phyloP scores from a whole-genome alignment of 2,797 vertebrate species.

The Chrosomus eos region DNA sequence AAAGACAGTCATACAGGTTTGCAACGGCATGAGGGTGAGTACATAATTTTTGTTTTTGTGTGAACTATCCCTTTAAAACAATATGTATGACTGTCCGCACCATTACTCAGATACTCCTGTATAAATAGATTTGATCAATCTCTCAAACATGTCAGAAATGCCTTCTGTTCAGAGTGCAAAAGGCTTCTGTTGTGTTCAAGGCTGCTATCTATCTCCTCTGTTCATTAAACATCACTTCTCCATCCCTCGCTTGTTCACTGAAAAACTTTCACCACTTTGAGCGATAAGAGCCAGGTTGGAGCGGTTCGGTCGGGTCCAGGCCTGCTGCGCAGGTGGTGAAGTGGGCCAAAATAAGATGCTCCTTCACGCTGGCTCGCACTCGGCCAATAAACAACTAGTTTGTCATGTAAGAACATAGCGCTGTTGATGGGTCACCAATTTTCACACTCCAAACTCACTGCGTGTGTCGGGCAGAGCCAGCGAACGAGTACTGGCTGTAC shows the following conservation, averaged over 20 bases:
- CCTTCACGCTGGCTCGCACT: constrained; percentile 37
- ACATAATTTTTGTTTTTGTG: background rate
- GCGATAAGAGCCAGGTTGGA: constrained; percentile 36
- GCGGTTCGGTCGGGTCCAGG: background rate
- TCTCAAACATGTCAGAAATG: constrained; percentile 6
- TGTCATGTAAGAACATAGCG: constrained; percentile 44
- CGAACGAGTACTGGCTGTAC: constrained; percentile 60
- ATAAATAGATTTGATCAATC: background rate
- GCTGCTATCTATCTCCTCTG: constrained; percentile 29
- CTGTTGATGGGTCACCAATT: constrained; percentile 44
- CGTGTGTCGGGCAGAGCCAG: constrained; percentile 30
- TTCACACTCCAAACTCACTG: constrained; percentile 36
- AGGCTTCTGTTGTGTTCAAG: constrained; percentile 36
- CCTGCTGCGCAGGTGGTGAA: constrained; percentile 58
- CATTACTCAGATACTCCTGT: background rate
- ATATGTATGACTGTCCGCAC: background rate
- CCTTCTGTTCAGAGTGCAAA: constrained; percentile 21
- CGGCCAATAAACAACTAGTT: constrained; percentile 52
- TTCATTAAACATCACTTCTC: constrained; percentile 44
- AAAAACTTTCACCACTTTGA: constrained; percentile 44
- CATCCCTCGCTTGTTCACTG: constrained; percentile 40
- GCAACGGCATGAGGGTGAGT: background rate
- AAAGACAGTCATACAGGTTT: background rate
- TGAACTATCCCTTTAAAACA: background rate
- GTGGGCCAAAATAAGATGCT: constrained; percentile 52